Percentiles rank a stretch among this genome's conserved stretches.
Evolutionary conservation across 2,888 invertebrate species (phyloP).

Genomic region (Drosophila cognata): DNA sequence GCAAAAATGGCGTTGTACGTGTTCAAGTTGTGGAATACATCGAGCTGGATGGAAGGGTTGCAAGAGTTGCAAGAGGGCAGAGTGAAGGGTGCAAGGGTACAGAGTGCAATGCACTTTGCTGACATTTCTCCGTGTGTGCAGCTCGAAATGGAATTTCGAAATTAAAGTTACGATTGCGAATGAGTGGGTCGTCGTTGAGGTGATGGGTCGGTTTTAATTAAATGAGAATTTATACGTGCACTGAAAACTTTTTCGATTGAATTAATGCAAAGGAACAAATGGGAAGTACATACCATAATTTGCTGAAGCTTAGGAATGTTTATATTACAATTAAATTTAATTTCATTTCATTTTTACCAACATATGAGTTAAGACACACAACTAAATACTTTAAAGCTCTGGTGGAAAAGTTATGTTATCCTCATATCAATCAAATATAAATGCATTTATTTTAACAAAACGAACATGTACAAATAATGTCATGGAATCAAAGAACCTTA

Average conservation of each 20-base stretch:
- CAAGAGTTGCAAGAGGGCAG: conserved; percentile 15
- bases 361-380: neutral
- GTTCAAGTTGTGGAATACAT: conserved; percentile 54
- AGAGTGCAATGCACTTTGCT: conserved; percentile 71
- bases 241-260: neutral
- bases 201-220: conserved; percentile 41
- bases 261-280: neutral
- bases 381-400: neutral
- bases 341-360: too few relatives aligned
- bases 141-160: conserved; percentile 63
- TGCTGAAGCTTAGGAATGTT: neutral
- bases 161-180: conserved; percentile 58
- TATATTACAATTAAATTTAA: too few relatives aligned
- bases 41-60: conserved; percentile 42
- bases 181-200: conserved; percentile 7
- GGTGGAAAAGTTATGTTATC: neutral
- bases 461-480: neutral
- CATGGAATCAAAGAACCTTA: neutral
- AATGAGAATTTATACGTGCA: conserved; percentile 46
- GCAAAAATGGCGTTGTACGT: conserved; percentile 56
- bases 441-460: neutral
- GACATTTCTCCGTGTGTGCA: conserved; percentile 49
- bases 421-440: neutral
- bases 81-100: conserved; percentile 55
- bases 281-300: neutral